phyloP scores from a whole-genome alignment of 2,888 invertebrate genomes.

The Nymphalis urticae region DNA sequence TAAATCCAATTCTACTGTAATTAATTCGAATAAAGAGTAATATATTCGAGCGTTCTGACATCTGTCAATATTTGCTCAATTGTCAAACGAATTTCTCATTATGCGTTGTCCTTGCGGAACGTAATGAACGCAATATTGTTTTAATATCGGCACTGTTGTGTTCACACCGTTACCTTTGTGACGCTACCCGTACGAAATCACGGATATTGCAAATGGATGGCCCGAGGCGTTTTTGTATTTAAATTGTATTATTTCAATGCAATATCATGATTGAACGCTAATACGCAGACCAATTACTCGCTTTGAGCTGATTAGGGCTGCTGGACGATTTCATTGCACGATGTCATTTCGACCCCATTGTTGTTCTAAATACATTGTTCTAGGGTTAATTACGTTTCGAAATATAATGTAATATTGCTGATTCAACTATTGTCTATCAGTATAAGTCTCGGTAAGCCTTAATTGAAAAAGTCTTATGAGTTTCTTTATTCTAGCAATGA shows the following conservation, averaged over 20 bases:
- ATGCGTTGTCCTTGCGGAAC: background rate
- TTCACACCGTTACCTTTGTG: slow-evolving; percentile 20
- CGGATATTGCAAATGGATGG: slow-evolving; percentile 26
- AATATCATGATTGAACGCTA: slow-evolving; percentile 45
- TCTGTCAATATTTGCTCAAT: slow-evolving; percentile 1
- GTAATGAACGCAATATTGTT: slow-evolving; percentile 7
- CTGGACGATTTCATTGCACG: slow-evolving; percentile 39
- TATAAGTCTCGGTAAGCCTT: background rate
- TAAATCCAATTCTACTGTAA: background rate
- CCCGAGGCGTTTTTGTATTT: slow-evolving; percentile 43
- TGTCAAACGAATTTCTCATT: slow-evolving; percentile 8
- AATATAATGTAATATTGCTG: slow-evolving; percentile 3
- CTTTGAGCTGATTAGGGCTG: slow-evolving; percentile 46
- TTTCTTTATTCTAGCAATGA: background rate
- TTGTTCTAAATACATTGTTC: slow-evolving; percentile 24
- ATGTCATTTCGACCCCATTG: slow-evolving; percentile 36
- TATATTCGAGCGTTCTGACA: background rate
- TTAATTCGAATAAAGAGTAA: background rate
- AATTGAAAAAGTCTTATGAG: background rate
- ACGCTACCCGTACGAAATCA: slow-evolving; percentile 29
- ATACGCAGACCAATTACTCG: slow-evolving; percentile 43
- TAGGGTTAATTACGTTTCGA: slow-evolving; percentile 3
- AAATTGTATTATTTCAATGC: slow-evolving; percentile 43
- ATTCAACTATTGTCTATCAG: background rate
- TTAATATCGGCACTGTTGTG: background rate